These are phyloP conservation scores for Aleiodes testaceus DNA, from an alignment of 2,888 invertebrate species.

Conservation along the genomic window DNA sequence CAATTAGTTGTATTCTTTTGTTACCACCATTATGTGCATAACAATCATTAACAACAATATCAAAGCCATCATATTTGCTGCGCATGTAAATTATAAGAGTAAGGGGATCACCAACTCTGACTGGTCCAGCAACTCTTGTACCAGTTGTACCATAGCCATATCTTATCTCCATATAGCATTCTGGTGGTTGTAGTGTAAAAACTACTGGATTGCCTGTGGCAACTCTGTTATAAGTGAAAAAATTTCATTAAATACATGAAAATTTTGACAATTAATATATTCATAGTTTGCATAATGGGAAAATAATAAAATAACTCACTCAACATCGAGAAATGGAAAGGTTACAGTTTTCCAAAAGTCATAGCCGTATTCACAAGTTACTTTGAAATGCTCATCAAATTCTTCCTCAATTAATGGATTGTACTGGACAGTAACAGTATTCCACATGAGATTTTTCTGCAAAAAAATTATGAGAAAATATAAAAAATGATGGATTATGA, in stretches of 20 bases:
- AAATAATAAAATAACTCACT: constrained; percentile 79
- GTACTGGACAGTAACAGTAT: constrained; percentile 95
- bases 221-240: constrained; percentile 81
- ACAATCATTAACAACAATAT: constrained; percentile 95
- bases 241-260: no score
- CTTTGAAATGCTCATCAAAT: constrained; percentile 95
- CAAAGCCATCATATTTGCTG: constrained; percentile 95
- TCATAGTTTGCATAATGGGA: no score
- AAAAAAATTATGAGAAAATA: constrained; percentile 41
- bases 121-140: constrained; percentile 89
- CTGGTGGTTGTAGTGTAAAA: constrained; percentile 93
- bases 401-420: constrained; percentile 95
- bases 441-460: constrained; percentile 97
- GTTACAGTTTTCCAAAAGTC: constrained; percentile 98
- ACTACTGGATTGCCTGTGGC: constrained; percentile 96
- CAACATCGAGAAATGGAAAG: constrained; percentile 94
- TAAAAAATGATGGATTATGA: constrained; percentile 21
- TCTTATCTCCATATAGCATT: constrained; percentile 96
- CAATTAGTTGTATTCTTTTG: constrained; percentile 92
- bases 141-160: constrained; percentile 92
- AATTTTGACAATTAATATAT: no score
- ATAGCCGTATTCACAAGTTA: constrained; percentile 96
- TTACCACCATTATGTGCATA: constrained; percentile 95
- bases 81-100: constrained; percentile 95
- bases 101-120: constrained; percentile 92